Evolutionary conservation across 2,113 vertebrate species (phyloP), one percentile per base, ranked within the genome.

Genomic region (Sciurus niger): DNA sequence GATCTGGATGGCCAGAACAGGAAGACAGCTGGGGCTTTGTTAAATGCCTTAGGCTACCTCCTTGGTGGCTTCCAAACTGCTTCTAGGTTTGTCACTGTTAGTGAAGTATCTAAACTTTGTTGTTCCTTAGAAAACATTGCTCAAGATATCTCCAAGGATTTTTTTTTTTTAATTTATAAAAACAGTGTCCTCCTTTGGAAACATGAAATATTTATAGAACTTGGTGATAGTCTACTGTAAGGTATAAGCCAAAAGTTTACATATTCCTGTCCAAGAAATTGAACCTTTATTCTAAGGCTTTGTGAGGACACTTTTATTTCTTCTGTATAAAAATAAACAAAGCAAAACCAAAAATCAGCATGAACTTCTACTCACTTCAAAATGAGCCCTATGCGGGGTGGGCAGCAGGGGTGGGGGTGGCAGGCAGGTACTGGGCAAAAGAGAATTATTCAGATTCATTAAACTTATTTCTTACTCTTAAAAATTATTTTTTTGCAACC

Each of bases 151-250:
- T 96, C 14, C 40, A 74, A 43, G 40, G 51, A 63, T 65, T 93
- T 89, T n/a, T 85, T 51, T 63, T 20, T 78, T 83, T 32, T 53
- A 96, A 77, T 90, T 84, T 85, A 65, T 84, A 86, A 40, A 67
- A 95, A 43, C 32, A 77, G 10, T 89, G 34, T 85, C n/a, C 11
- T 93, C 65, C 80, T 97, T 88, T 94, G 82, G 60, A 97, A 95
- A 72, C 10, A 76, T 88, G 43, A 20, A 89, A 14, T 48, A 74
- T 43, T 93, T 96, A 96, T 91, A 95, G 94, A 91, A 86, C 85
- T 12, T 32, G 94, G 51, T 94, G 46, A 94, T 95, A 46, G 37
- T 85, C 63, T 94, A 24, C 55, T 77, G 4, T 90, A 91, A 83
- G 48, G 78, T 65, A 85, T 37, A 93, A 95, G 40, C n/a, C 22